These are phyloP conservation scores for Hippocampus zosterae DNA, from an alignment of 2,113 vertebrate species.

Conservation along the genomic window DNA sequence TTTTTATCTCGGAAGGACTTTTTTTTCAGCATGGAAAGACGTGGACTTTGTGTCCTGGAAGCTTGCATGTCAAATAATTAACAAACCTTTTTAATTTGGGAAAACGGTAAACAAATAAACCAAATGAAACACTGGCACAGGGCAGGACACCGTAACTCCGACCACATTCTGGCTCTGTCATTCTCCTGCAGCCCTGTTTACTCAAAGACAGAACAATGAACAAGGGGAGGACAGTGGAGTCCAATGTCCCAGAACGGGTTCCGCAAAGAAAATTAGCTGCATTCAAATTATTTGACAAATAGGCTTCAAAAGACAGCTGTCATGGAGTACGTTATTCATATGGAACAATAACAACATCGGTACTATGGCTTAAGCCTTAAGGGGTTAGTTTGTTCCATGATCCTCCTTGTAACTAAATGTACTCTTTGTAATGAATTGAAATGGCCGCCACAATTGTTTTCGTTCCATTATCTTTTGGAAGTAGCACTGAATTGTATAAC, in stretches of 20 bases:
- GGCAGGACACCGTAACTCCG: neutral
- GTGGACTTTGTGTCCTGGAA: slow-evolving; percentile 7
- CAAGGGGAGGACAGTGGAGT: neutral
- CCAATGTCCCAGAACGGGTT: neutral
- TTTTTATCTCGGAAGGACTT: slow-evolving; percentile 13
- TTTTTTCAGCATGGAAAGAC: slow-evolving; percentile 1
- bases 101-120: slow-evolving; percentile 1
- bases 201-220: neutral
- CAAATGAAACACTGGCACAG: neutral
- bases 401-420: no score
- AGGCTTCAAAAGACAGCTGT: no score
- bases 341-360: no score
- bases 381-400: no score
- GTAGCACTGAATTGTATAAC: no score
- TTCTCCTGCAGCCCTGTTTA: neutral
- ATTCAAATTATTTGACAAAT: neutral
- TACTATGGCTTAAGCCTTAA: no score
- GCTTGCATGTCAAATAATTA: slow-evolving; percentile 24
- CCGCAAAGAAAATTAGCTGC: neutral
- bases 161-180: neutral
- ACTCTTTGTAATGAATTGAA: no score
- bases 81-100: slow-evolving; percentile 7
- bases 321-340: no score
- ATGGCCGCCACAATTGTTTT: no score
- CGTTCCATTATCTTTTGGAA: no score